A percentile compares a stretch with the other conserved stretches of the same genome.
Conservation (phyloP, 2,888 invertebrate genomes). For the Sphaerophoria taeniata region DNA sequence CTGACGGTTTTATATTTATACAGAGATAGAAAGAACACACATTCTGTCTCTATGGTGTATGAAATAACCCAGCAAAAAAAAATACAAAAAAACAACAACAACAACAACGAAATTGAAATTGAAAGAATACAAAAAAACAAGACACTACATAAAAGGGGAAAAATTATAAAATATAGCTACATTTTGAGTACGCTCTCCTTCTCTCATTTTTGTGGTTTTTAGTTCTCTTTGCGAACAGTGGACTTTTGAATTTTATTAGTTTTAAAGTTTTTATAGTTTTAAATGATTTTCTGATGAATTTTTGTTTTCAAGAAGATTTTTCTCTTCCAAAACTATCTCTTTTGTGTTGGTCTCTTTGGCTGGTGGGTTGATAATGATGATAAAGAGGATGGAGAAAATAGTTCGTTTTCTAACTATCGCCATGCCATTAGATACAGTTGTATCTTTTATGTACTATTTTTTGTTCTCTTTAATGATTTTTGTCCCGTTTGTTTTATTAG, state of each 20-base stretch:
- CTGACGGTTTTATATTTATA: constrained; percentile 75
- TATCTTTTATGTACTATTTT: constrained; percentile 59
- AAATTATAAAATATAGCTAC: constrained; percentile 54
- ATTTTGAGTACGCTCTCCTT: constrained; percentile 8
- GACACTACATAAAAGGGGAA: constrained; percentile 38
- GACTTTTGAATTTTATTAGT: constrained; percentile 35
- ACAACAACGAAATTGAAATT: constrained; percentile 41
- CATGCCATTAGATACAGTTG: constrained; percentile 63
- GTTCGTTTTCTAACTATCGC: constrained; percentile 47
- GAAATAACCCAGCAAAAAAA: constrained; percentile 57
- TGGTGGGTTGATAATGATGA: background rate
- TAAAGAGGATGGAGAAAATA: constrained; percentile 22
- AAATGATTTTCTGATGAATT: background rate
- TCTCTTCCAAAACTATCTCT: constrained; percentile 63
- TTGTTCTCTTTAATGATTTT: constrained; percentile 32
- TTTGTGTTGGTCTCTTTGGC: constrained; percentile 30
- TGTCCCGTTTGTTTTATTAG: constrained; percentile 15
- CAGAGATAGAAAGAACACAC: constrained; percentile 74
- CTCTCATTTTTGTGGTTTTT: constrained; percentile 10
- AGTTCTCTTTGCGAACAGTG: constrained; percentile 5
- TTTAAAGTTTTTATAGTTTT: constrained; percentile 23
- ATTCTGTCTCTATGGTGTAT: constrained; percentile 70
- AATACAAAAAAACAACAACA: constrained; percentile 40
- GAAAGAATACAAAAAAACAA: constrained; percentile 22
- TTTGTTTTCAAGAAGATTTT: constrained; percentile 3